Base-by-base conservation (phyloP, 2,113 vertebrate genomes). In the Pterocles gutturalis region DNA sequence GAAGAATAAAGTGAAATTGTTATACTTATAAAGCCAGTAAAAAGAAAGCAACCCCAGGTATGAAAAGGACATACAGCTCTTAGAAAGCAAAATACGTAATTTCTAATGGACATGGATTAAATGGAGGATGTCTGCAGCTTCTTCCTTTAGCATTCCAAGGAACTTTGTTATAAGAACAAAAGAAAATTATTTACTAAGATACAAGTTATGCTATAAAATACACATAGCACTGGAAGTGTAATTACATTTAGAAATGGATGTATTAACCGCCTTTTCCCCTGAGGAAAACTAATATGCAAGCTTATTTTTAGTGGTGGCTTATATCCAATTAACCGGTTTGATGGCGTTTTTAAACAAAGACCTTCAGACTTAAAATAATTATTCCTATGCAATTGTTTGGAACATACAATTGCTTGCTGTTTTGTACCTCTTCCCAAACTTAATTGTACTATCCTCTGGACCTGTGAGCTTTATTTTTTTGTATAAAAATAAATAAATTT, bases 81-180 rank as follows among this genome's bases (percentile, higher is more conserved):
- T 54, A 54, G 78, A 83, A 77, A 87, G 51, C n/a, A 90, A 96
- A 93, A 87, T 38, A 41, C 4, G 29, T 38, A 51, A 84, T 95
- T 94, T 95, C 81, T 88, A 93, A 96, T 26, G 1, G 79, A 72
- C 38, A 34, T 14, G 25, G 76, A 75, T 87, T 85, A 92, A 91
- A 92, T 61, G 81, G 57, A 94, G 41, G 22, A 71, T 77, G 38
- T 53, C 51, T 94, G 58, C 36, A 75, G 51, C 48, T 84, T 90
- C 94, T 84, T 95, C 60, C 0, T 91, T 93, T 93, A 69, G 41
- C 64, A 62, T 95, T 94, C 43, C 65, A 76, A 72, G 72, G 86
- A 61, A 91, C 54, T 97, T 95, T 67, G 49, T 93, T 93, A 87
- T 38, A 49, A 72, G 77, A 93, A 93, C 88, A 87, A 94, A 94